Evolutionary conservation across 2,113 vertebrate species (phyloP).

Genomic region (Eidolon helvum): DNA sequence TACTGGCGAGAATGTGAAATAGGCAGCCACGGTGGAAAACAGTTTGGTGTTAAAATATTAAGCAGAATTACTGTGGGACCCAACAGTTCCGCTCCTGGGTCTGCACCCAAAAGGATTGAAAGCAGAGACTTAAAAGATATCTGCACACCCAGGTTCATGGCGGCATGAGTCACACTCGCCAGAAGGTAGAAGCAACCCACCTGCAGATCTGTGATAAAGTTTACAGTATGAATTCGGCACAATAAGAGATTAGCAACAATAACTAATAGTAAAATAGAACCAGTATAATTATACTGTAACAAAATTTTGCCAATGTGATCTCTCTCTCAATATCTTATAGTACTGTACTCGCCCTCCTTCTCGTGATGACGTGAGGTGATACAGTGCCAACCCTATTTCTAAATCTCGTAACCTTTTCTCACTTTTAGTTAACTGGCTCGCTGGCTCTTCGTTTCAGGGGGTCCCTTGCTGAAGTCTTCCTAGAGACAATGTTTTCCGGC

Average conservation of each 20-base stretch:
- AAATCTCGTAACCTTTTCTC: too few species aligned
- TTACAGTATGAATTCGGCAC: background rate
- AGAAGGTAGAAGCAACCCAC: background rate
- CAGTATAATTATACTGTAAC: background rate
- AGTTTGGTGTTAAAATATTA: background rate
- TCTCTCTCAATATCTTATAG: background rate
- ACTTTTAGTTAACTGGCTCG: background rate
- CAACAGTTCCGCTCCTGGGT: background rate
- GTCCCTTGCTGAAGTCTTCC: background rate
- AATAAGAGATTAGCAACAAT: background rate
- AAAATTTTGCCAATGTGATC: too few species aligned
- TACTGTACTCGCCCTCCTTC: background rate
- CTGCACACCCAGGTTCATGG: background rate
- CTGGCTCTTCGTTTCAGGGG: background rate
- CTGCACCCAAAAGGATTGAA: background rate
- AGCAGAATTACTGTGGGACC: too few species aligned
- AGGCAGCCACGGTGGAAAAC: background rate
- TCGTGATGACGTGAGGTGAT: background rate
- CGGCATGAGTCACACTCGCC: background rate
- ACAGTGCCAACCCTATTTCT: rapidly evolving
- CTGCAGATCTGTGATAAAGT: background rate
- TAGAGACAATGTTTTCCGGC: background rate
- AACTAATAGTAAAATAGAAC: background rate
- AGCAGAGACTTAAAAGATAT: background rate
- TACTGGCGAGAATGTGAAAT: background rate